A percentile compares a stretch with the other conserved stretches of the same genome.
Conservation (phyloP, 2,888 invertebrate genomes). For the Pollenia griseotomentosa region DNA sequence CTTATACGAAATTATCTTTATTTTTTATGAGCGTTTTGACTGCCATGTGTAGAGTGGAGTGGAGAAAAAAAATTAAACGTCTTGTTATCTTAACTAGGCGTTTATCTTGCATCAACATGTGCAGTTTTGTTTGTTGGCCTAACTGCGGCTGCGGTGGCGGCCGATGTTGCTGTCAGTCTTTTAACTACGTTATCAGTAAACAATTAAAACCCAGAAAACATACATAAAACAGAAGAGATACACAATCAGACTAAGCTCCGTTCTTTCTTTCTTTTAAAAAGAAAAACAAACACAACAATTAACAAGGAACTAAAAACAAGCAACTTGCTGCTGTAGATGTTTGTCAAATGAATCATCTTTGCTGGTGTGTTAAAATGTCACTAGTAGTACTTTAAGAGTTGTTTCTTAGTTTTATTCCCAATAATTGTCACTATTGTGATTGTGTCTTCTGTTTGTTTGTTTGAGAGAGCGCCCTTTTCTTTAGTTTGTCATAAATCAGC, state of each 20-base stretch:
- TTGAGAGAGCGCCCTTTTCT: constrained; percentile 3
- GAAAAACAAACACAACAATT: constrained; percentile 65
- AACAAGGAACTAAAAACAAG: constrained; percentile 57
- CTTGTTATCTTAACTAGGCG: constrained; percentile 70
- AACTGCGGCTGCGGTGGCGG: neutral
- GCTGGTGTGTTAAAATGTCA: constrained; percentile 47
- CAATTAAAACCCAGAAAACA: constrained; percentile 70
- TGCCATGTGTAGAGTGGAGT: constrained; percentile 25
- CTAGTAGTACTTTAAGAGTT: neutral
- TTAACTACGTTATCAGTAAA: constrained; percentile 72
- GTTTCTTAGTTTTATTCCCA: constrained; percentile 7
- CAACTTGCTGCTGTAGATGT: constrained; percentile 43
- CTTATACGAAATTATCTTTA: constrained; percentile 50
- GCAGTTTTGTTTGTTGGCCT: constrained; percentile 1
- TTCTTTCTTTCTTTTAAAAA: neutral
- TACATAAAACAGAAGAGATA: constrained; percentile 52
- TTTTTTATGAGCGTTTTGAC: constrained; percentile 53
- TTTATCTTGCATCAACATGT: constrained; percentile 64
- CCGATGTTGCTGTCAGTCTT: constrained; percentile 56
- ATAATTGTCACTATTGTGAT: constrained; percentile 43
- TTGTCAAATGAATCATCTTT: constrained; percentile 63
- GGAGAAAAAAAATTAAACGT: constrained; percentile 13
- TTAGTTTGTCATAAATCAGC: constrained; percentile 66
- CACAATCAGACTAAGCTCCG: constrained; percentile 24
- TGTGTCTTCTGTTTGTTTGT: neutral